Evolutionary conservation across 1,140 invertebrate species (phyloP).

Genomic region (Drosophila biarmipes): DNA sequence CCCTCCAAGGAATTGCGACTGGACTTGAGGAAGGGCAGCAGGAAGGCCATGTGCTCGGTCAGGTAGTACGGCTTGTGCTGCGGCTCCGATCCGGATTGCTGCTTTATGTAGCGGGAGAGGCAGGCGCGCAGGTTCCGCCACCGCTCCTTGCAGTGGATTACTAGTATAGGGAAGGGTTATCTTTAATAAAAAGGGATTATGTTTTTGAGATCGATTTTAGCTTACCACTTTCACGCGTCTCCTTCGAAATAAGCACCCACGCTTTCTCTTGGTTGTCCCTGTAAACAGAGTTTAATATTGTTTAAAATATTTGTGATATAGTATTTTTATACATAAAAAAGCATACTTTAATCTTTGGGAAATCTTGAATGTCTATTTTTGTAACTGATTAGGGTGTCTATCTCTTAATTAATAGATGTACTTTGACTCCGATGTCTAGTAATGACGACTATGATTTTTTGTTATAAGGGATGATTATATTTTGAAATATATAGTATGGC

Average conservation of each 20-base stretch:
- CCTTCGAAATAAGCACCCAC: slow-evolving; percentile 84
- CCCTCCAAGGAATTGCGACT: slow-evolving; percentile 70
- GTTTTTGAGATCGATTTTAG: background rate
- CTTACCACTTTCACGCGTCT: slow-evolving; percentile 78
- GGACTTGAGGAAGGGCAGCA: slow-evolving; percentile 82
- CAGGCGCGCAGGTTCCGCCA: slow-evolving; percentile 83
- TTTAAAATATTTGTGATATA: background rate
- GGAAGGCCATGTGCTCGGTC: slow-evolving; percentile 83
- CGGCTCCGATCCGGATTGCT: slow-evolving; percentile 71
- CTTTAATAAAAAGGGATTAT: background rate
- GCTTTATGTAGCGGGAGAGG: slow-evolving; percentile 81
- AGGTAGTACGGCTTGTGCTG: slow-evolving; percentile 84
- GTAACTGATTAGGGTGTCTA: background rate
- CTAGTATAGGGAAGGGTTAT: slow-evolving; percentile 8
- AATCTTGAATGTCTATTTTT: background rate
- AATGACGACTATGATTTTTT: too few species aligned
- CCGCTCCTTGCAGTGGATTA: slow-evolving; percentile 83
- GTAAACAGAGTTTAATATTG: background rate
- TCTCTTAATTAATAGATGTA: background rate
- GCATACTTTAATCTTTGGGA: background rate
- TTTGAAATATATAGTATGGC: too few species aligned
- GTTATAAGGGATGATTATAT: too few species aligned
- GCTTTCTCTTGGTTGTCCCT: slow-evolving; percentile 82
- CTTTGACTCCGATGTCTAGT: too few species aligned
- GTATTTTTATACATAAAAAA: background rate